phyloP scores from a whole-genome alignment of 2,888 invertebrate genomes.

The Poecilobothrus nobilitatus region DNA sequence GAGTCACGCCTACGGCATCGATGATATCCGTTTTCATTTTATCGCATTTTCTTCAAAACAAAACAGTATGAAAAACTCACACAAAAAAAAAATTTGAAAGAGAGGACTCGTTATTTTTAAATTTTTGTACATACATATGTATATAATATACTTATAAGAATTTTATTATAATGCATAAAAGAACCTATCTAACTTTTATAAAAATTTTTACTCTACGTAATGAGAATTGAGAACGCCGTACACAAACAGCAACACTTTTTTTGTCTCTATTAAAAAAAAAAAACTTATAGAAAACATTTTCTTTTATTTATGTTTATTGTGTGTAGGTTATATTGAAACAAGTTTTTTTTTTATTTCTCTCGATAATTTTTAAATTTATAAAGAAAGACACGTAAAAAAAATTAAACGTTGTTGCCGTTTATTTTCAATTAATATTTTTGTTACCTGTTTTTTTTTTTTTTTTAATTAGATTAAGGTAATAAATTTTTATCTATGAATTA shows the following conservation, averaged over 20 bases:
- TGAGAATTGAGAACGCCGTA: no score
- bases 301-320: neutral
- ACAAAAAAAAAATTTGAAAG: no score
- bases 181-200: no score
- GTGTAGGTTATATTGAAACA: conserved; percentile 48
- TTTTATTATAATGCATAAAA: neutral
- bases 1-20: conserved; percentile 38
- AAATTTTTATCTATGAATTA: neutral
- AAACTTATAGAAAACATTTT: no score
- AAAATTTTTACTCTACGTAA: no score
- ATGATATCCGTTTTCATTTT: conserved; percentile 52
- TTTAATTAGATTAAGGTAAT: conserved; percentile 13
- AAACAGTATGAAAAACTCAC: no score
- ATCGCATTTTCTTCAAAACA: neutral
- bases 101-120: neutral
- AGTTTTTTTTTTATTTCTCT: conserved; percentile 46
- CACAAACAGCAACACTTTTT: no score
- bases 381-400: neutral
- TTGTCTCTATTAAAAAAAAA: no score
- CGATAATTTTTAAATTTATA: neutral
- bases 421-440: conserved; percentile 23
- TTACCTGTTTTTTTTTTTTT: neutral
- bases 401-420: conserved; percentile 49
- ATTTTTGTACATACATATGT: neutral
- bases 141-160: neutral